Evolutionary conservation across 2,113 vertebrate genomes (phyloP), one percentile per base, ranked within the genome.

Genomic region (Microtus ochrogaster): DNA sequence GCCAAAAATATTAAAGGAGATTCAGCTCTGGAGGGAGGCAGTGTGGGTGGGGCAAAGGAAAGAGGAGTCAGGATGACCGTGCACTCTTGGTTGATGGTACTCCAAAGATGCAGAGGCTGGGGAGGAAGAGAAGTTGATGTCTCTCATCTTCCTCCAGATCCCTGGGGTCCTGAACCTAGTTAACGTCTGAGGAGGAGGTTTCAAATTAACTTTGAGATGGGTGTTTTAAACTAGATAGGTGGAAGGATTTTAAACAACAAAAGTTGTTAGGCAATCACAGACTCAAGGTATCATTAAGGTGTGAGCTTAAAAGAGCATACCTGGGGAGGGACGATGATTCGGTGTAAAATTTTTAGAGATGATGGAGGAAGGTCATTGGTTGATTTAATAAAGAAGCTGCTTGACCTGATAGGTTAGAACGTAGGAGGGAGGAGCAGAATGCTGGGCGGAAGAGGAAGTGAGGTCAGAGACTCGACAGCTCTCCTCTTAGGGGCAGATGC

Each of bases 231-330:
- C 28, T 72, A 68, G 49, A 91, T 5, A 47, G 49, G 72, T 30
- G 8, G 74, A 88, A 87, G 81, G 52, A 47, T 68, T 78, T 89
- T 72, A 77, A 86, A 91, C 26, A 91, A 12, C 19, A 86, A 12
- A 89, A 65, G 52, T 68, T 74, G 52, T 68, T 74, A 94, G 44
- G 49, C 96, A 90, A 92, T 87, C 24, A 17, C 33, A 68, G 58
- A 66, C 83, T 86, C 84, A 49, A 94, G 55, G 76, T 14, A n/a
- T 49, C 84, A 66, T 61, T 81, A 52, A 77, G 28, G 22, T 81
- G 33, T 58, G 24, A 94, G 47, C 76, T 90, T 44, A 68, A 86
- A 66, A 52, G 36, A 36, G n/a, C 12, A 10, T 39, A 7, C 39
- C 61, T 16, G 13, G 73, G 39, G 65, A 89, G 3, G 22, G 41